Evolutionary conservation across 2,888 invertebrate genomes (phyloP).

Genomic region (Pegoplata infirma): DNA sequence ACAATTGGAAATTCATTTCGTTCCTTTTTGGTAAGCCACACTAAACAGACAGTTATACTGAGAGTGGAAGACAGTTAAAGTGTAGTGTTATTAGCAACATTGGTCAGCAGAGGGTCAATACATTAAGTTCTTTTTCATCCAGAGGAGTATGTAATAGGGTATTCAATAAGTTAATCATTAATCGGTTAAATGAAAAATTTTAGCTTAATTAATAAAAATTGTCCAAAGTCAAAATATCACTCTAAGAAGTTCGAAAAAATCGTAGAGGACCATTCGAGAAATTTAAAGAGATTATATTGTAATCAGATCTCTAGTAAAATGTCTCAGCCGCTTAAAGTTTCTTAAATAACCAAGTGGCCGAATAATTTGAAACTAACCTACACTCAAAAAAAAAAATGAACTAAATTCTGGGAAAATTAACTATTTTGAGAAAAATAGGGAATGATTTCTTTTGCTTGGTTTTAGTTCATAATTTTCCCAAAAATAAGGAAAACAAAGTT

Average conservation of each 20-base stretch:
- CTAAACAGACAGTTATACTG: slow-evolving; percentile 55
- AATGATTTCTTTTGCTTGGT: no score
- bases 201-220: no score
- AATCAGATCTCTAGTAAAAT: no score
- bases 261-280: not conserved
- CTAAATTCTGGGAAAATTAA: no score
- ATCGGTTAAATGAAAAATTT: not conserved
- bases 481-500: no score
- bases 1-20: slow-evolving; percentile 36
- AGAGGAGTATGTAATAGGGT: not conserved
- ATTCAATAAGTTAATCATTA: not conserved
- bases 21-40: slow-evolving; percentile 24
- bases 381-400: no score
- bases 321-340: no score
- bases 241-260: not conserved
- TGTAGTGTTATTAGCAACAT: slow-evolving; percentile 58
- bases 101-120: slow-evolving; percentile 49
- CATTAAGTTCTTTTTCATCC: not conserved
- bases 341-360: no score
- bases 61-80: slow-evolving; percentile 56
- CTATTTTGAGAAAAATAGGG: no score
- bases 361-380: no score
- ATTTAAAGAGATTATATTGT: not conserved
- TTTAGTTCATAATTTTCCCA: no score
- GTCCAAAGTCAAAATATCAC: no score